Base-by-base conservation (phyloP, 2,113 vertebrate species). In the Caracal caracal region DNA sequence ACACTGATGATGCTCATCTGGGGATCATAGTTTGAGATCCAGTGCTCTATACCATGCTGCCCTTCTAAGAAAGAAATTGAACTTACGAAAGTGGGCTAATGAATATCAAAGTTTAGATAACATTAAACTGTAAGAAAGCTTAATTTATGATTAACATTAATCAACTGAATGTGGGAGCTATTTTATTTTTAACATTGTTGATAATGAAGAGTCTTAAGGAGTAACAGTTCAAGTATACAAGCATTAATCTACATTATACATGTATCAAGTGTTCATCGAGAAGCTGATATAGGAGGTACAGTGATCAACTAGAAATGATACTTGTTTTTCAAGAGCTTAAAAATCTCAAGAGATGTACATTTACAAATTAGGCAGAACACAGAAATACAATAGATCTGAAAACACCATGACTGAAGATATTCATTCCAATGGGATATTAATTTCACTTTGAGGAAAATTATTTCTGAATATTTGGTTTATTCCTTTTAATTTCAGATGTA, bases 131-230 rank as follows among this genome's bases (percentile, higher is more conserved):
- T 49, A 87, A 70, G 33, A 85, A 88, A 84, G 51, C 10, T 84
- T 68, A 86, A 53, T 5, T 86, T 95, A 87, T 61, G 79, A 61
- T 70, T 76, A 84, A 30, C 90, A 80, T 70, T 59, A 93, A 30
- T 76, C 53, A 79, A 93, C 22, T 93, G 75, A 95, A 85, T 59
- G 12, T 75, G 30, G 30, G 12, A 4, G 0, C 9, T 70, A 47
- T 78, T 92, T 87, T 93, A 49, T 89, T 94, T 95, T 84, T 86
- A 47, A 81, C 12, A 61, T n/a, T 85, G 63, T 73, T 93, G 78
- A 93, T 6, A 93, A 90, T 81, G 28, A 86, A 75, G 91, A 37
- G 12, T 30, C 68, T 81, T 80, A 88, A 13, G 12, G 19, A 92
- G 66, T 87, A 88, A 35, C 3, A 75, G 6, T 87, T 49, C 30